phyloP scores from a whole-genome alignment of 2,888 invertebrate genomes.

The Icerya purchasi region DNA sequence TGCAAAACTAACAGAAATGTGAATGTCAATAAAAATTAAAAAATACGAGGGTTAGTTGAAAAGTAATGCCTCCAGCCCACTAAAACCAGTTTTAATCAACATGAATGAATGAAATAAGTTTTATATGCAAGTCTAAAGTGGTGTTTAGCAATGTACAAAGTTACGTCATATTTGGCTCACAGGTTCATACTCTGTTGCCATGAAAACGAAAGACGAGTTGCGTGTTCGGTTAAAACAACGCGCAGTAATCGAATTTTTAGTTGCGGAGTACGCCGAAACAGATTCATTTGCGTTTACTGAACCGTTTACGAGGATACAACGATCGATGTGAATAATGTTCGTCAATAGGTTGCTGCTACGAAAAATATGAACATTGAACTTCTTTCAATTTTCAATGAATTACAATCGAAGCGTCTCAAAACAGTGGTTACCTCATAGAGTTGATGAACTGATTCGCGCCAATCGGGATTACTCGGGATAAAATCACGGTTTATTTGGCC shows the following conservation, averaged over 20 bases:
- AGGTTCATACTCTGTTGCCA: no score
- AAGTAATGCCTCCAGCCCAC: no score
- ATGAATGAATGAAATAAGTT: no score
- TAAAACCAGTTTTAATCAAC: no score
- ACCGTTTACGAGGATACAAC: constrained; percentile 4
- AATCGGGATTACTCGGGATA: constrained; percentile 2
- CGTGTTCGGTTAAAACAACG: background rate
- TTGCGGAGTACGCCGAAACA: background rate
- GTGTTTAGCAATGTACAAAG: no score
- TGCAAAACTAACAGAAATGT: no score
- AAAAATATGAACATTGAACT: background rate
- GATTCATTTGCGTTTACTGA: constrained; percentile 5
- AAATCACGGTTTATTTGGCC: constrained; percentile 2
- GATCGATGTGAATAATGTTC: constrained; percentile 5
- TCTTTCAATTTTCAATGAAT: background rate
- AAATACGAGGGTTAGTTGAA: no score
- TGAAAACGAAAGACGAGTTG: background rate
- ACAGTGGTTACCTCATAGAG: background rate
- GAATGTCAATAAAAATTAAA: no score
- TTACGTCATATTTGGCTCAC: no score
- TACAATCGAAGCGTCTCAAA: background rate
- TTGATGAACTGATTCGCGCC: constrained; percentile 1
- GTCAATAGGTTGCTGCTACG: constrained; percentile 1
- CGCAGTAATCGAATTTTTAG: background rate
- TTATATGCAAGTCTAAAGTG: no score